Evolutionary conservation across 92 coral and sea anemone species (phyloP).

Genomic region (Zoanthus sansibaricus): DNA sequence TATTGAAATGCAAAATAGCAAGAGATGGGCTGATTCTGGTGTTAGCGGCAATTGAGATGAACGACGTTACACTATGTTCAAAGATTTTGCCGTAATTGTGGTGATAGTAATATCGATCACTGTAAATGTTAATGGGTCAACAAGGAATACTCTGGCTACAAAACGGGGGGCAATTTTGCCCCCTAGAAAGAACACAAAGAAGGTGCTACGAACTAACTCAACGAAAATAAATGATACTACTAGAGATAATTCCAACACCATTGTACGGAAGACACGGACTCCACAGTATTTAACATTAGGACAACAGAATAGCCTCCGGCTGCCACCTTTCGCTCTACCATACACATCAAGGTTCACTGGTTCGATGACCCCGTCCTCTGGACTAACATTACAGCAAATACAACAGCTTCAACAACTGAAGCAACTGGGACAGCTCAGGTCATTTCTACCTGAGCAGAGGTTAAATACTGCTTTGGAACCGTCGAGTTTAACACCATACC

Average conservation of each 20-base stretch:
- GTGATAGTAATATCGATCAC: slow-evolving; percentile 59
- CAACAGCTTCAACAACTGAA: slow-evolving; percentile 53
- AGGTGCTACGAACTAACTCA: not conserved
- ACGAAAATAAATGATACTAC: slow-evolving; percentile 17
- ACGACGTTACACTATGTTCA: slow-evolving; percentile 51
- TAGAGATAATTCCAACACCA: not conserved
- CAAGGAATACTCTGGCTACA: not conserved
- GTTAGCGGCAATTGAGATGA: slow-evolving; percentile 28
- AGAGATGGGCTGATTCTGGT: slow-evolving; percentile 28
- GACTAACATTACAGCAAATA: slow-evolving; percentile 29
- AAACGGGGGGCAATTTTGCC: slow-evolving; percentile 15
- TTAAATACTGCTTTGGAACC: slow-evolving; percentile 53
- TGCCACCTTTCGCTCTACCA: slow-evolving; percentile 66
- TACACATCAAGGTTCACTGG: slow-evolving; percentile 73
- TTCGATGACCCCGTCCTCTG: slow-evolving; percentile 65
- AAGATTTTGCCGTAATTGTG: slow-evolving; percentile 57
- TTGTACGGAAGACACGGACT: slow-evolving; percentile 66
- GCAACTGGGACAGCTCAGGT: slow-evolving; percentile 70
- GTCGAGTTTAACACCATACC: slow-evolving; percentile 68
- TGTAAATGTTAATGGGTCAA: slow-evolving; percentile 11
- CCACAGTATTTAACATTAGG: slow-evolving; percentile 64
- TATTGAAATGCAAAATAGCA: slow-evolving; percentile 25
- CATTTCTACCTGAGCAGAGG: slow-evolving; percentile 52
- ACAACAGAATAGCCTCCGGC: slow-evolving; percentile 63
- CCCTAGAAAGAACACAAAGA: slow-evolving; percentile 14